Base-by-base conservation (phyloP, 1,140 invertebrate species). In the Trichonephila clavipes region DNA sequence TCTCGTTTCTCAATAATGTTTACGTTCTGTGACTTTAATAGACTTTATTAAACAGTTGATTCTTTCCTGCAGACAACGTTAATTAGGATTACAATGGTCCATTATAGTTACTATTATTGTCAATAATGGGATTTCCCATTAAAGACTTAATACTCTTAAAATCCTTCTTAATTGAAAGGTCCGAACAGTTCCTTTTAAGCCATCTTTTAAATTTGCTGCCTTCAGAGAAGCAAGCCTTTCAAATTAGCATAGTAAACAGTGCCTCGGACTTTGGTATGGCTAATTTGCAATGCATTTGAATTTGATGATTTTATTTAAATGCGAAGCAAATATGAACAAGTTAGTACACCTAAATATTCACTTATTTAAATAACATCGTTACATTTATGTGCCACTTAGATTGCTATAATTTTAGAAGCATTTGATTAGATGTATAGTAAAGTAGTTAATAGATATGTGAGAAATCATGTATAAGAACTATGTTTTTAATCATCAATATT, bases 101-200 rank as follows among this genome's bases (percentile, higher is more conserved):
- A 16, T 34, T 10, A 19, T 28, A 19, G 3, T 12, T 40, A 77
- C 34, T 77, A 77, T 77, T 77, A 77, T 77, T 77, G 14, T 24
- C 24, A 16, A 40, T 34, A 77, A 77, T 40, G 6, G 4, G 72
- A 34, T 28, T 77, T 77, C 28, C 16, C 1, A 28, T 77, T 40
- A 18, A 77, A 40, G 14, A 34, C 72, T 77, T 77, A 40, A 77
- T 77, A 34, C 72, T 77, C 72, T 40, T 77, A 34, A 77, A 77
- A 12, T 18, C 28, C 40, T 77, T 77, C 24, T 6, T 77, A 77
- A 3, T 34, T 77, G 72, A 77, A 77, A 77, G 72, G 14, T 77
- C 72, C 28, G 16, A 7, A 34, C 6, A 40, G 34, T 77, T 77
- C 18, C 72, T 77, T 10, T 7, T 77, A 0, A 28, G 34, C 16